Conservation (phyloP, 2,888 invertebrate species). For the Tolmerus cingulatus region DNA sequence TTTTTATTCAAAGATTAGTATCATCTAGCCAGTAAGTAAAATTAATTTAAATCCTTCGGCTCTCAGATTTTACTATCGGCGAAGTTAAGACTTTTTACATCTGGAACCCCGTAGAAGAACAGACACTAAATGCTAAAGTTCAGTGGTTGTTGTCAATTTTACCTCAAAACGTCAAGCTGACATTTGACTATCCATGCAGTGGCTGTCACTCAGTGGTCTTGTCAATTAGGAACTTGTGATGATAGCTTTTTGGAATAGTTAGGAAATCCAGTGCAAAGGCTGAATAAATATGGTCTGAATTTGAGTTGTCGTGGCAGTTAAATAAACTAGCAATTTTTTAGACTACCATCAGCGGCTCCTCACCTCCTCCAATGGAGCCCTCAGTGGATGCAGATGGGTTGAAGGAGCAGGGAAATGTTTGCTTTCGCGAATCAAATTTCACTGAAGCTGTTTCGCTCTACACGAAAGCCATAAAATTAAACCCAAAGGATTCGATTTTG, state of each 20-base stretch:
- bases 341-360: background rate
- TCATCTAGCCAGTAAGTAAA: no score
- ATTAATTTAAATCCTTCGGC: no score
- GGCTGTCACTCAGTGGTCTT: background rate
- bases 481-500: slow-evolving; percentile 71
- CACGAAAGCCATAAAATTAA: slow-evolving; percentile 78
- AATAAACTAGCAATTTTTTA: background rate
- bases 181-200: background rate
- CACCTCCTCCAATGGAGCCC: background rate
- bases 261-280: background rate
- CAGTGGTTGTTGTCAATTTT: background rate
- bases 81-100: background rate
- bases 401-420: slow-evolving; percentile 78
- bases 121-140: background rate
- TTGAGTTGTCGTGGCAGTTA: background rate
- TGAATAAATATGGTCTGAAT: background rate
- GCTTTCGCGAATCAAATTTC: slow-evolving; percentile 75
- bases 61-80: no score
- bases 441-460: slow-evolving; percentile 82
- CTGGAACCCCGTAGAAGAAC: background rate
- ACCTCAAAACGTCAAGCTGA: background rate
- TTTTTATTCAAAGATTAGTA: no score
- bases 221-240: background rate
- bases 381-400: slow-evolving; percentile 16
- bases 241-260: background rate